These are phyloP conservation scores for Murina feae DNA, from an alignment of 2,113 vertebrate species.

Conservation along the genomic window DNA sequence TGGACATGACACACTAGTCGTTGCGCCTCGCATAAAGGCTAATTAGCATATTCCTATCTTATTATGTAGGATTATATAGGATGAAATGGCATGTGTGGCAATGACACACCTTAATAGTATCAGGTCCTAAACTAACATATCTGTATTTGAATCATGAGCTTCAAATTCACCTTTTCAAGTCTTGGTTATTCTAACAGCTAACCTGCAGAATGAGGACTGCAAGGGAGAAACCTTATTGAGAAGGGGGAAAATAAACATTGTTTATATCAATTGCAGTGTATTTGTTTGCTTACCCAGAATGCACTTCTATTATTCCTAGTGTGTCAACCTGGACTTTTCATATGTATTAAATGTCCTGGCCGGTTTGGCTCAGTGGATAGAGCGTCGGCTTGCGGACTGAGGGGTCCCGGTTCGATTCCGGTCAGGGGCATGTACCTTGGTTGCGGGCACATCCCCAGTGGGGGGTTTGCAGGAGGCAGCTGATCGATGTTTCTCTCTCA, in stretches of 20 bases:
- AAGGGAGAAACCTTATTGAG: not conserved
- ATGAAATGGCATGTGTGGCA: not conserved
- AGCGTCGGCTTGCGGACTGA: no score
- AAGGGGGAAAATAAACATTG: not conserved
- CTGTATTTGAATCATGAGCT: not conserved
- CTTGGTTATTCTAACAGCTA: not conserved
- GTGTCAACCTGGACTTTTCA: not conserved
- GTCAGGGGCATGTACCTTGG: no score
- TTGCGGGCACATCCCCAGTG: no score
- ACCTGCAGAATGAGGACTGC: not conserved
- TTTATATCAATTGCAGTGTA: not conserved
- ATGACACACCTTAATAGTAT: not conserved
- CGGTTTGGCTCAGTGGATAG: no score
- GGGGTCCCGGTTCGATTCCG: no score
- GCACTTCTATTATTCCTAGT: not conserved
- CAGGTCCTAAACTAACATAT: not conserved
- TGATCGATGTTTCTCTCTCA: no score
- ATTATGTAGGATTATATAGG: no score
- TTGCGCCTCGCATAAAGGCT: no score
- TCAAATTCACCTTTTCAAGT: not conserved
- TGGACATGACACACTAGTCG: no score
- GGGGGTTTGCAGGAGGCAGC: no score
- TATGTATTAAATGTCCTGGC: no score
- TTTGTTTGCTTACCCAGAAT: not conserved
- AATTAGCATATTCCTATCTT: no score